These are phyloP conservation scores for Myiagra hebetior DNA, from an alignment of 2,113 vertebrate genomes.

Conservation along the genomic window DNA sequence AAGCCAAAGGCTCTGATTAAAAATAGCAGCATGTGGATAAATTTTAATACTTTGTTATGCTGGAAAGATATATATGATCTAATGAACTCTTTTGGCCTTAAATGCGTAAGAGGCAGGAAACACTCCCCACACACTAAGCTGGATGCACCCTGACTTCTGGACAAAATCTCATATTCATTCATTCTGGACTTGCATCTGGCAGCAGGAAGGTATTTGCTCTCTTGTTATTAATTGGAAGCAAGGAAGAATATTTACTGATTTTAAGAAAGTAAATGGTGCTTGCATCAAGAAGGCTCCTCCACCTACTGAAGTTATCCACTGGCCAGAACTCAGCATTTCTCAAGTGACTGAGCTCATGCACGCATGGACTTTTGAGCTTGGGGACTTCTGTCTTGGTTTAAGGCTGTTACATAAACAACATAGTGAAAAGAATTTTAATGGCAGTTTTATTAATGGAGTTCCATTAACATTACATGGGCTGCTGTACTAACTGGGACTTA, in stretches of 20 bases:
- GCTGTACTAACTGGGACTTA: conserved; percentile 57
- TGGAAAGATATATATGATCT: not conserved
- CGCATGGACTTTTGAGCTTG: not conserved
- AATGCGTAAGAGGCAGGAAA: not conserved
- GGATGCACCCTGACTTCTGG: not conserved
- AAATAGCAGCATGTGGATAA: not conserved
- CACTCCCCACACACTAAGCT: not conserved
- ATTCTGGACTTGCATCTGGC: not conserved
- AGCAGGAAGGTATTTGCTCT: not conserved
- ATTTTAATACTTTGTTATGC: not conserved
- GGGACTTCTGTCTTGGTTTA: conserved; percentile 35
- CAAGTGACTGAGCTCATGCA: not conserved
- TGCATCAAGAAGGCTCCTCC: not conserved
- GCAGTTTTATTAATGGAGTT: conserved; percentile 71
- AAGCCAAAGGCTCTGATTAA: not conserved
- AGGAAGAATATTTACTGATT: conserved; percentile 12
- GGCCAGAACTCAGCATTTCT: not conserved
- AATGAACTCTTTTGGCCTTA: not conserved
- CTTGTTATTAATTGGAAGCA: not conserved
- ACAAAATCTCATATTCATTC: not conserved
- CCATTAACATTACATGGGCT: conserved; percentile 69
- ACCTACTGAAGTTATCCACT: not conserved
- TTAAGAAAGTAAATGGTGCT: not conserved
- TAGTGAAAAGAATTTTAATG: conserved; percentile 77
- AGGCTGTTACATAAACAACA: conserved; percentile 67